Percentiles rank a stretch among this genome's conserved stretches.
phyloP scores from a whole-genome alignment of 2,888 invertebrate genomes.

The Apotomis turbidana region DNA sequence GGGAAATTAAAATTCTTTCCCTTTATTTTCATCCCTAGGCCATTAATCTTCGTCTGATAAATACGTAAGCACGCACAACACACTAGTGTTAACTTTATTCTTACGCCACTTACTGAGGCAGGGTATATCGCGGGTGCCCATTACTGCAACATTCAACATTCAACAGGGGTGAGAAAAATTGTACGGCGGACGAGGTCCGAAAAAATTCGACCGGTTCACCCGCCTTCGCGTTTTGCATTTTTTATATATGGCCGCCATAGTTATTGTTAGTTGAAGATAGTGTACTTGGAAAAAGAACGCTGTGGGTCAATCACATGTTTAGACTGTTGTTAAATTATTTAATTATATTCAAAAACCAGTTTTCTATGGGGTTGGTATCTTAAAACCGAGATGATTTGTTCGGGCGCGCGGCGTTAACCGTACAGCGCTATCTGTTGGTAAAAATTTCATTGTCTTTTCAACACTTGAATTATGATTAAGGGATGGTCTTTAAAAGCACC shows the following conservation, averaged over 20 bases:
- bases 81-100: neutral
- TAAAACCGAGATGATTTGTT: no score
- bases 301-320: neutral
- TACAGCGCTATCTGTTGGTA: no score
- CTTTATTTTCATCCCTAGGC: no score
- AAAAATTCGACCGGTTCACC: neutral
- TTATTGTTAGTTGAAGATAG: neutral
- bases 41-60: no score
- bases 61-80: neutral
- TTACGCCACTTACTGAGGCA: neutral
- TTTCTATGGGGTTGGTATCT: no score
- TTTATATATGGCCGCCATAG: neutral
- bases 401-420: no score
- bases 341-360: no score
- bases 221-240: constrained; percentile 5
- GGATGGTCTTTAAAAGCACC: neutral
- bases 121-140: neutral
- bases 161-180: neutral
- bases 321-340: no score
- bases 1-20: no score
- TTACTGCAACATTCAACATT: constrained; percentile 9
- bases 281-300: neutral
- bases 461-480: no score
- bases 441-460: no score
- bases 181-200: neutral